Conservation (phyloP, 2,797 vertebrate species). For the Columba guinea region DNA sequence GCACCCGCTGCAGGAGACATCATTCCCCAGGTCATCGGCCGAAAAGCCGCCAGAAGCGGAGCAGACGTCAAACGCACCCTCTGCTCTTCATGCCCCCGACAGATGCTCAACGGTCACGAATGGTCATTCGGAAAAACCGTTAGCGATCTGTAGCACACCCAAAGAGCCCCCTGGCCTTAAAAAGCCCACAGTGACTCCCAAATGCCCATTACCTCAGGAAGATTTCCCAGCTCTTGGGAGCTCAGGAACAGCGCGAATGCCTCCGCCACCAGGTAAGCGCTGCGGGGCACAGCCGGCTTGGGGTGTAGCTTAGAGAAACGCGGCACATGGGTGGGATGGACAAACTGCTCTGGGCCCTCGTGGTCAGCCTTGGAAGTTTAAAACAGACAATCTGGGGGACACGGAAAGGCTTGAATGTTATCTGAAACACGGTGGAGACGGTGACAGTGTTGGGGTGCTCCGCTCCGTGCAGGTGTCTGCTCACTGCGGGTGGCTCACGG, state of each 20-base stretch:
- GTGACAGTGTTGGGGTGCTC: neutral
- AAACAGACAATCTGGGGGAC: neutral
- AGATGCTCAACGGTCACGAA: constrained; percentile 73
- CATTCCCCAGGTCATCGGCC: accelerated
- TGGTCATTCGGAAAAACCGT: constrained; percentile 79
- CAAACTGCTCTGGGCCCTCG: neutral
- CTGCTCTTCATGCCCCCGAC: neutral
- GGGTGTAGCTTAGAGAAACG: neutral
- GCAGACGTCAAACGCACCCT: neutral
- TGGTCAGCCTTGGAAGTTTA: accelerated
- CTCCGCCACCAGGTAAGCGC: constrained; percentile 91
- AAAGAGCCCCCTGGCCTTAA: constrained; percentile 82
- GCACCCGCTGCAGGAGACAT: neutral
- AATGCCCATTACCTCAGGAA: constrained; percentile 79
- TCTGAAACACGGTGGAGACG: accelerated
- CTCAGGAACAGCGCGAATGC: constrained; percentile 83
- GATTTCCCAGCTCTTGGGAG: constrained; percentile 92
- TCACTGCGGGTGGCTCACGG: neutral
- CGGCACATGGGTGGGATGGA: accelerated
- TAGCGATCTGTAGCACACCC: constrained; percentile 23
- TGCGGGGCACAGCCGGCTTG: neutral
- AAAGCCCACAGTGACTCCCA: constrained; percentile 64
- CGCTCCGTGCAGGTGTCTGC: neutral
- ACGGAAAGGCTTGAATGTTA: accelerated
- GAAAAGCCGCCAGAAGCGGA: constrained; percentile 81